Conservation (phyloP, 2,888 invertebrate species). For the Troides helena region DNA sequence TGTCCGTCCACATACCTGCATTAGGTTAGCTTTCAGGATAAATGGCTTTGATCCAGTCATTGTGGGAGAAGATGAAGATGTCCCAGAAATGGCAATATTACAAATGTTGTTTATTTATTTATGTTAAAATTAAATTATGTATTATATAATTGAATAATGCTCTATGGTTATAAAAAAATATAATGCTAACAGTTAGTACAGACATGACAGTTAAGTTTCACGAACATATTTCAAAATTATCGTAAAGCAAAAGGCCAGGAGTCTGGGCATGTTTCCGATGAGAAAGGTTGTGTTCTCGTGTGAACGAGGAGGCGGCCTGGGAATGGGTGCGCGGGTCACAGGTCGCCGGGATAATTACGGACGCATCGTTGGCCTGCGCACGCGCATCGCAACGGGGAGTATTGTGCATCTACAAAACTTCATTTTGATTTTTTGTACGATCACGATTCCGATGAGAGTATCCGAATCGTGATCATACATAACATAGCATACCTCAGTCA, state of each 20-base stretch:
- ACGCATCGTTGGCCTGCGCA: slow-evolving; percentile 44
- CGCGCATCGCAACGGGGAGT: slow-evolving; percentile 43
- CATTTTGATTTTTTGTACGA: neutral
- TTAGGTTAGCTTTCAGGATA: too few species aligned
- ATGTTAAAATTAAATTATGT: too few species aligned
- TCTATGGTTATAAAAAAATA: too few species aligned
- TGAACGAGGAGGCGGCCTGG: slow-evolving; percentile 65
- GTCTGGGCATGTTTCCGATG: slow-evolving; percentile 56
- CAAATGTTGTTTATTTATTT: too few species aligned
- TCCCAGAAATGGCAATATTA: too few species aligned
- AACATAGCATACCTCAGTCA: too few species aligned
- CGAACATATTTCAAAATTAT: neutral
- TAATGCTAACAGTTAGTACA: too few species aligned
- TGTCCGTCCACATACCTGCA: too few species aligned
- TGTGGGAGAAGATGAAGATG: too few species aligned
- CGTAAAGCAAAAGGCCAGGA: neutral
- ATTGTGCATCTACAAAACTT: neutral
- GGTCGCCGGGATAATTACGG: slow-evolving; percentile 73
- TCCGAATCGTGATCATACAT: too few species aligned
- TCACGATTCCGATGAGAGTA: neutral
- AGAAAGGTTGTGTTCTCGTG: slow-evolving; percentile 72
- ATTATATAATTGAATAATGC: too few species aligned
- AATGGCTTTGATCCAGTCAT: too few species aligned
- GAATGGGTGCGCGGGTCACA: slow-evolving; percentile 49
- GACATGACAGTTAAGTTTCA: neutral